Base-by-base conservation (phyloP, 2,888 invertebrate species). In the Aporophyla nigra region DNA sequence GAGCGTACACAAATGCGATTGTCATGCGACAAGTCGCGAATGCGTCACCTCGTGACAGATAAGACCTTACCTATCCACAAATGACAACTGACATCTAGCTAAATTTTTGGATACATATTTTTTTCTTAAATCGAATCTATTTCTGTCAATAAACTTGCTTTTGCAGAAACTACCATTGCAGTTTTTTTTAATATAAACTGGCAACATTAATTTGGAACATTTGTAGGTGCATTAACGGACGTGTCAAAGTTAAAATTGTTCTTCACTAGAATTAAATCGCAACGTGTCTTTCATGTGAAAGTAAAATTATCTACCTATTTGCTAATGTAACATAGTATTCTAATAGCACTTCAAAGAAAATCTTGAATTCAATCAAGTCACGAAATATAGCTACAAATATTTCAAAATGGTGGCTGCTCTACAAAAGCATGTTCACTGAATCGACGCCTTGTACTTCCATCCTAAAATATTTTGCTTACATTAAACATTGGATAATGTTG, bases 1-100 rank as follows among this genome's bases (percentile, higher is more conserved):
- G 93, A 92, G 91, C 91, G 91, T 87, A 81, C 88, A 88, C 90
- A 78, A 85, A 83, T 78, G 78, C 78, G 86, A 84, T 82, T 79
- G 70, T 66, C 78, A 61, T 82, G 79, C 83, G 78, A 88, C 82
- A 80, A 84, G 73, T 78, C 88, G 85, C 85, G 78, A 83, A 83
- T 80, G 86, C 86, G 86, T 85, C 88, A 73, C 85, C 85, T 79
- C 86, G 81, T 85, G 85, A 84, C 86, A 87, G 86, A 85, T 86
- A 76, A 91, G 89, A 93, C 89, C 93, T 93, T 93, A 93, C 88
- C 88, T 87, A 88, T 87, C 85, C 91, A 93, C 90, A 91, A 92
- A 94, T 88, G 90, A 93, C 92, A 94, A 95, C 94, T 90, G 95
- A 95, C 94, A 94, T 92, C 94, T 95, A 95, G 92, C 94, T 94